Base-by-base conservation (phyloP, 2,797 vertebrate genomes). In the Rallus crepitans region DNA sequence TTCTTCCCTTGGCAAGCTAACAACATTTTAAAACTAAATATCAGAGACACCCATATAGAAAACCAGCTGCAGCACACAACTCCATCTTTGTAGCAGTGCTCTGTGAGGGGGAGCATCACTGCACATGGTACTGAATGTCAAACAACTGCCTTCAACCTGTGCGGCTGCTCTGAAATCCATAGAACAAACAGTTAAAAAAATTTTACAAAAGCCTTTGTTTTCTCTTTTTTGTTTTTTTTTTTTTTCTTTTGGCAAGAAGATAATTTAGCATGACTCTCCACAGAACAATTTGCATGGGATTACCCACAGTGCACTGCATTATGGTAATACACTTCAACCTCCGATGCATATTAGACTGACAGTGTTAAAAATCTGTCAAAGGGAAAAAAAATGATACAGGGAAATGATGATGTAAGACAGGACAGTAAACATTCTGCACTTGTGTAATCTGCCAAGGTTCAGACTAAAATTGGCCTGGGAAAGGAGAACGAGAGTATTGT, bases 281-380 rank as follows among this genome's bases (percentile, higher is more conserved):
- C 59, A 96, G 91, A 97, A 88, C 33, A 61, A 96, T 96, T 96
- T 96, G 87, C 87, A 72, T 47, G 40, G 71, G 96, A 95, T 97
- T 97, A 97, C 94, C 95, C 97, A 96, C 53, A 97, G 88, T 95
- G 84, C 93, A 65, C 53, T 82, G 83, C 30, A 59, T 73, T 94
- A 89, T 69, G 90, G 72, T 95, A 96, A 97, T 96, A n/a, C 35
- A 71, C 71, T 96, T 93, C 92, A 94, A 79, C 71, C 87, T 70
- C 83, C 75, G 76, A 81, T 95, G 82, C 52, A 55, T 72, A 93
- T 93, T 92, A 82, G 80, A 94, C 81, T 91, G 87, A 93, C 92
- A 96, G 83, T 50, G 56, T 45, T 89, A 92, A 96, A 95, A 95
- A 83, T 94, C 82, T 93, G 72, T 96, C 97, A 95, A 94, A 95